Percentiles rank a stretch among this genome's conserved stretches.
Evolutionary conservation across 2,888 invertebrate genomes (phyloP).

Genomic region (Andrena bucephala): DNA sequence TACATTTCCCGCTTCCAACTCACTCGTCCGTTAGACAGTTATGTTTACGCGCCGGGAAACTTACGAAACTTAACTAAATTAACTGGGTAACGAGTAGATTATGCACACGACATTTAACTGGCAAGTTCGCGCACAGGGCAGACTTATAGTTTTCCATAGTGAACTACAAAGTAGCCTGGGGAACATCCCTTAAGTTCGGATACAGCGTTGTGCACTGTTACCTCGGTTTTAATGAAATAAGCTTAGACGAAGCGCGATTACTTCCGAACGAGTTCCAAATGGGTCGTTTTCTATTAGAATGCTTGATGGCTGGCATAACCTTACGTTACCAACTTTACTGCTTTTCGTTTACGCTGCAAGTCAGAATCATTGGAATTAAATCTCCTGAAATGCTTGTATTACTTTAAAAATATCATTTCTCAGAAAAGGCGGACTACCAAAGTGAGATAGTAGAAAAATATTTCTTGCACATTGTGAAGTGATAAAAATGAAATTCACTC

Average conservation of each 20-base stretch:
- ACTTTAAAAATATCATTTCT: neutral
- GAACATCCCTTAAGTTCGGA: constrained; percentile 44
- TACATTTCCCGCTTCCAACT: constrained; percentile 64
- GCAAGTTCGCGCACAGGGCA: constrained; percentile 53
- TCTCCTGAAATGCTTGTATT: neutral
- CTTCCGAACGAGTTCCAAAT: constrained; percentile 6
- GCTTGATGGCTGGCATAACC: neutral
- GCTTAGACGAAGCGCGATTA: constrained; percentile 23
- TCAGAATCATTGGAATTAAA: neutral
- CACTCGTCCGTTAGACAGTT: constrained; percentile 65
- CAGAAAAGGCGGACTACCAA: too few relatives aligned
- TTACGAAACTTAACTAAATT: constrained; percentile 74
- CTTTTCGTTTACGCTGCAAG: neutral
- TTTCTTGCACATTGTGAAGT: too few relatives aligned
- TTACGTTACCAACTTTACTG: neutral
- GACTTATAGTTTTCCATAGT: constrained; percentile 63
- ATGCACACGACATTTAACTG: constrained; percentile 73
- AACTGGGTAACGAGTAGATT: constrained; percentile 74
- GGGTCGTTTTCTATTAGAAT: neutral
- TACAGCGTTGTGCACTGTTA: constrained; percentile 27
- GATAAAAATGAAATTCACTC: too few relatives aligned
- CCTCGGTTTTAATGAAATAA: constrained; percentile 39
- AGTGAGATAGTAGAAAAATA: too few relatives aligned
- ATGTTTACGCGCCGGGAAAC: constrained; percentile 72
- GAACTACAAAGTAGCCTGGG: constrained; percentile 48